Evolutionary conservation across 2,797 vertebrate species (phyloP).

Genomic region (Xyrichtys novacula): DNA sequence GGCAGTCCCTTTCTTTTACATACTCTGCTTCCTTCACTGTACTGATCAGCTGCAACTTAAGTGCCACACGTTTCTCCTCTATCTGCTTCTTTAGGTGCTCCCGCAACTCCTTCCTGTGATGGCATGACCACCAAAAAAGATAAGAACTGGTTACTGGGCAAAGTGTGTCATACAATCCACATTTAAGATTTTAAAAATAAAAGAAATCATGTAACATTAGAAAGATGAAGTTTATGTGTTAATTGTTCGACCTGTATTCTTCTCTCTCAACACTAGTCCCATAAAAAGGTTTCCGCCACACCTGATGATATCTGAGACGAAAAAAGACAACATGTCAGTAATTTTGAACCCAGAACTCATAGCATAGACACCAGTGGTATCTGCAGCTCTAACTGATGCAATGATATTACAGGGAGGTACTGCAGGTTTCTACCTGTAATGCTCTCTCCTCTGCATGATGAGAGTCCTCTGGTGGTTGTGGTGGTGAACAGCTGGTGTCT

Average conservation of each 20-base stretch:
- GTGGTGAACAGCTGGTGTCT: slow-evolving; percentile 79
- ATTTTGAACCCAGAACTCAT: slow-evolving; percentile 9
- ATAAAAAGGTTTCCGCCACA: slow-evolving; percentile 82
- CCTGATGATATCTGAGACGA: slow-evolving; percentile 78
- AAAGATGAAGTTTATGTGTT: neutral
- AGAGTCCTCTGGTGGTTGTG: slow-evolving; percentile 83
- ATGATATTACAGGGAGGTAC: neutral
- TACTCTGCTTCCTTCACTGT: slow-evolving; percentile 67
- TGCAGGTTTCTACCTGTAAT: slow-evolving; percentile 63
- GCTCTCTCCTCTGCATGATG: slow-evolving; percentile 79
- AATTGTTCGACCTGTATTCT: slow-evolving; percentile 77
- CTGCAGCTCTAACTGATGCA: neutral
- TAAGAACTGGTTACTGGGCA: neutral
- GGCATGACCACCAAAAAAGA: neutral
- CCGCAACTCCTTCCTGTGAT: slow-evolving; percentile 74
- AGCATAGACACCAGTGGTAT: neutral
- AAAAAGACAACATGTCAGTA: slow-evolving; percentile 18
- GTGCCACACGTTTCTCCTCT: slow-evolving; percentile 69
- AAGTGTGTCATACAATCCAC: neutral
- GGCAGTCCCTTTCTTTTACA: slow-evolving; percentile 64
- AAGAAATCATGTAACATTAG: neutral
- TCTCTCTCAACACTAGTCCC: slow-evolving; percentile 81
- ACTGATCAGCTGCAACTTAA: slow-evolving; percentile 63
- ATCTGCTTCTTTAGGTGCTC: slow-evolving; percentile 82
- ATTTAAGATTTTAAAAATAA: neutral